Evolutionary conservation across 2,888 invertebrate genomes (phyloP).

Genomic region (Brassicogethes aeneus): DNA sequence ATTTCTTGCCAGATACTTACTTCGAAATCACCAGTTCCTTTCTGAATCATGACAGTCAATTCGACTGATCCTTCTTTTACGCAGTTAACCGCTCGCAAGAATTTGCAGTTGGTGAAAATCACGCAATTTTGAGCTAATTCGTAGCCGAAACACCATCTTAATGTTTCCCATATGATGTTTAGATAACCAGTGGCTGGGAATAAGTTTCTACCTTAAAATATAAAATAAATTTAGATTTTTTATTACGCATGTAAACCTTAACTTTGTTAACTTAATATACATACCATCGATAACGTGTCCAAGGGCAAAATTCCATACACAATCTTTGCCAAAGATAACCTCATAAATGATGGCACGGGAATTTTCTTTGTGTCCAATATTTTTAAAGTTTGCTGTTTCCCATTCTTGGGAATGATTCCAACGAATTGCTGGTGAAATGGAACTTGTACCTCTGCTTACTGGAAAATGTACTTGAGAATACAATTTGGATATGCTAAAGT

Average conservation of each 20-base stretch:
- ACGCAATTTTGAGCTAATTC: conserved; percentile 43
- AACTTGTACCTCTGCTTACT: not conserved
- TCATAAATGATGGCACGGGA: conserved; percentile 55
- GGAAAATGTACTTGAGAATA: not conserved
- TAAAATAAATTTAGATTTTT: no score
- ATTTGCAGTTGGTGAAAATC: conserved; percentile 48
- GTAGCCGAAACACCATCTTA: conserved; percentile 38
- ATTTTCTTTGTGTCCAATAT: conserved; percentile 40
- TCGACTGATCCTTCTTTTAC: conserved; percentile 18
- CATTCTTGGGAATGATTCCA: conserved; percentile 49
- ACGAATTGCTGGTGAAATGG: not conserved
- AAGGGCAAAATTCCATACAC: conserved; percentile 60
- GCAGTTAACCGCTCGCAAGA: conserved; percentile 44
- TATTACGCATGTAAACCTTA: no score
- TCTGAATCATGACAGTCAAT: conserved; percentile 8
- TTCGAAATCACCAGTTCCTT: conserved; percentile 18
- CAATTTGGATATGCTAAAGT: conserved; percentile 32
- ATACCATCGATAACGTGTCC: conserved; percentile 81
- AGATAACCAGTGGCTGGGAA: conserved; percentile 54
- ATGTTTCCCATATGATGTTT: conserved; percentile 45
- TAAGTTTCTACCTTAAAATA: conserved; percentile 27
- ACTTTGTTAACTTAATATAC: no score
- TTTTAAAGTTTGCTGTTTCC: conserved; percentile 24
- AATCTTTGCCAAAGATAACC: conserved; percentile 49
- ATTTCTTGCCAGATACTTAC: no score